Conservation (phyloP, 2,797 vertebrate species). For the Parauchenoglanis punctatus region DNA sequence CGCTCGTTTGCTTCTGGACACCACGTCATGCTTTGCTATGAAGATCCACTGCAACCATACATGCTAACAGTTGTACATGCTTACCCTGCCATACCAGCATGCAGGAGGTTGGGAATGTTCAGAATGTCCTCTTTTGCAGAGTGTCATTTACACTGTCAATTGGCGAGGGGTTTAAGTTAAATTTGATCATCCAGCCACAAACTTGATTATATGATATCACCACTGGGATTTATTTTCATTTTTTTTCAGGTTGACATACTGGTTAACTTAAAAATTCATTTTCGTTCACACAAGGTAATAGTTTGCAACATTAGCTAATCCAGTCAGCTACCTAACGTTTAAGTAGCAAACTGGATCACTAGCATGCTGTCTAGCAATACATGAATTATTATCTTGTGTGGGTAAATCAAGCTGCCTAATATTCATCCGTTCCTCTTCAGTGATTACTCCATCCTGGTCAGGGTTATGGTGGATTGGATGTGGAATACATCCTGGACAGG, state of each 20-base stretch:
- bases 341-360: not conserved
- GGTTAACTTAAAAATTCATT: no score
- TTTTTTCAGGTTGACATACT: not conserved
- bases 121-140: slow-evolving; percentile 2
- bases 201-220: not conserved
- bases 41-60: not conserved
- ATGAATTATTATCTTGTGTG: not conserved
- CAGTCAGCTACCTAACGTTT: not conserved
- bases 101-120: slow-evolving; percentile 1
- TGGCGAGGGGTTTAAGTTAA: not conserved
- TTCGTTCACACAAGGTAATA: not conserved
- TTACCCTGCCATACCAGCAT: slow-evolving; percentile 25
- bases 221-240: not conserved
- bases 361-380: not conserved
- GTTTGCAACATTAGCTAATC: not conserved
- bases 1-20: slow-evolving; percentile 26
- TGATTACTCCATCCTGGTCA: not conserved
- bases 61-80: slow-evolving; percentile 9
- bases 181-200: not conserved
- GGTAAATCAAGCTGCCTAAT: not conserved
- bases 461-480: not conserved
- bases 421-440: not conserved
- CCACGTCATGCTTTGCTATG: slow-evolving; percentile 26
- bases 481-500: not conserved
- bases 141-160: not conserved